Evolutionary conservation across 2,888 invertebrate species (phyloP).

Genomic region (Polyommatus iphigenia): DNA sequence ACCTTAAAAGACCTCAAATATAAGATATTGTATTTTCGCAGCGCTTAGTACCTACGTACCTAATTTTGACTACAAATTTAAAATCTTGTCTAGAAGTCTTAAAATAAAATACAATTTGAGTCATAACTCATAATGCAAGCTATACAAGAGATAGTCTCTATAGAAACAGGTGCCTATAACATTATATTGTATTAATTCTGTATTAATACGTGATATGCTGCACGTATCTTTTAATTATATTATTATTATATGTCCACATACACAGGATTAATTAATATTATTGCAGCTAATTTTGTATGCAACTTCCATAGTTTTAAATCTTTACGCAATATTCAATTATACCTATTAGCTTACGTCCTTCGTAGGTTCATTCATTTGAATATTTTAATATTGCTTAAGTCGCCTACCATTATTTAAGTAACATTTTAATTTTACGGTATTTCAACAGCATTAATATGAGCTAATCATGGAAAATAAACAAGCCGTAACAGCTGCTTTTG

Average conservation of each 20-base stretch:
- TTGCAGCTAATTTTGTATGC: neutral
- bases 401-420: neutral
- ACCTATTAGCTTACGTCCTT: neutral
- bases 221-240: neutral
- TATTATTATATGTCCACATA: neutral
- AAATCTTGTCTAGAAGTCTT: too few species aligned
- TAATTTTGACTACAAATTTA: too few species aligned
- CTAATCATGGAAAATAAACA: too few species aligned
- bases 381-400: neutral
- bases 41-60: too few species aligned
- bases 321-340: neutral
- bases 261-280: neutral
- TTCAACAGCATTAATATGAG: too few species aligned
- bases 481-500: too few species aligned
- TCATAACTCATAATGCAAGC: too few species aligned
- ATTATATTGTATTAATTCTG: neutral
- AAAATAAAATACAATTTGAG: too few species aligned
- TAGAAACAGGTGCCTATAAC: neutral
- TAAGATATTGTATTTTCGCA: too few species aligned
- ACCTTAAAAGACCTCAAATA: too few species aligned
- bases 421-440: too few species aligned
- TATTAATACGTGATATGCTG: neutral
- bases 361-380: neutral
- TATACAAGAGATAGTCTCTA: neutral
- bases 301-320: neutral